Evolutionary conservation across 2,888 invertebrate species (phyloP), one percentile per base, ranked within the genome.

Genomic region (Julus scanicus): DNA sequence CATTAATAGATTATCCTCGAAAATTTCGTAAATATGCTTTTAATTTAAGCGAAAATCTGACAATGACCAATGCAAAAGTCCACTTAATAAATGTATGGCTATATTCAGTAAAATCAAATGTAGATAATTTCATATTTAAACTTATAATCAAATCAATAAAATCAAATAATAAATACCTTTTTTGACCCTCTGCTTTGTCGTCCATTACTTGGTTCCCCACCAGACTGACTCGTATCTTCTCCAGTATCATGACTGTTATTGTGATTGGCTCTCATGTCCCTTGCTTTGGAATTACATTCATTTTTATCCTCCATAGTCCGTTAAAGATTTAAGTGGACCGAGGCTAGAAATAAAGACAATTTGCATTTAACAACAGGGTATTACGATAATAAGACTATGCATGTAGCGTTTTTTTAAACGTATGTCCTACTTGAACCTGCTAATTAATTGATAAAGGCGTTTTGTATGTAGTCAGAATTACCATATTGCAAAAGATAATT

Each of bases 211-310:
- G 85, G 86, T 53, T 88, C 88, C 2, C 87, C 87, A 53, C 88
- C 87, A 83, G 88, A 87, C 53, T 87, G 84, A 87, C 88, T 88
- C 11, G 88, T 88, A 48, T 88, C 88, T 49, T 88, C 88, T 53
- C 57, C 85, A 15, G 39, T 84, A 63, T 88, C 86, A 53, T 88
- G 84, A 53, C 88, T 84, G 53, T 49, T 88, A 39, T 84, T 88
- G 71, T 88, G 85, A 86, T 88, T 85, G 17, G 85, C 40, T 39
- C 37, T 37, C 39, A 40, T 80, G 71, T 88, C 88, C 63, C 86
- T 88, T 37, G 86, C 20, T 63, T 88, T 88, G 40, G 84, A 57
- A 53, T 88, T 84, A n/a, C 86, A 48, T 39, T 88, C 88, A 29
- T 39, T 85, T 86, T 88, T 88, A 63, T 86, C 88, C 37, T 84